Evolutionary conservation across 2,113 vertebrate genomes (phyloP).

Genomic region (Nanger granti): DNA sequence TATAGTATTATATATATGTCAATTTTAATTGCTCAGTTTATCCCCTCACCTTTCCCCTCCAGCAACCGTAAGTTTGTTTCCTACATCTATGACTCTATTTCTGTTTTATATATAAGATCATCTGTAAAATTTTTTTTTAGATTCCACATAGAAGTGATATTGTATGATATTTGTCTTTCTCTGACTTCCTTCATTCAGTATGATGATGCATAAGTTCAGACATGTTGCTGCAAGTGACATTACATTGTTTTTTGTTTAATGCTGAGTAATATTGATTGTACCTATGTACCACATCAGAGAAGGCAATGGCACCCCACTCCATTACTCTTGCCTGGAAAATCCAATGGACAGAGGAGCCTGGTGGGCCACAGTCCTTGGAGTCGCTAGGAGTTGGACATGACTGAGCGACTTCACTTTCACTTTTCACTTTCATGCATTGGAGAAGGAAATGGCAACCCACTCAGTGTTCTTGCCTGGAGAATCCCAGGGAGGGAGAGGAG

Average conservation of each 20-base stretch:
- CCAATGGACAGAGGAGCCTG: no score
- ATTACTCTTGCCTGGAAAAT: no score
- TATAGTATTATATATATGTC: not conserved
- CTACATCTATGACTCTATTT: not conserved
- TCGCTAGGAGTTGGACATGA: no score
- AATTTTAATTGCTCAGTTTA: not conserved
- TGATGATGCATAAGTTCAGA: not conserved
- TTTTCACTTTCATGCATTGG: no score
- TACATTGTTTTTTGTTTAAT: not conserved
- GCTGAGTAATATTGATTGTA: not conserved
- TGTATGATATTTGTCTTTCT: not conserved
- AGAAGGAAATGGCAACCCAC: no score
- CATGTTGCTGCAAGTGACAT: not conserved
- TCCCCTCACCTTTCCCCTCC: not conserved
- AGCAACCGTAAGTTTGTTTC: not conserved
- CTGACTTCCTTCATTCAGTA: not conserved
- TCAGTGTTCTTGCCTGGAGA: no score
- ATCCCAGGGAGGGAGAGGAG: no score
- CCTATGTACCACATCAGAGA: no score
- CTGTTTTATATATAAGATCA: not conserved
- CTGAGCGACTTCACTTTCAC: no score
- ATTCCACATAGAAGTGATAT: not conserved
- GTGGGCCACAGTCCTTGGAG: no score
- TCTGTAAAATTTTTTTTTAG: not conserved
- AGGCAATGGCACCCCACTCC: no score